Evolutionary conservation across 1,140 invertebrate species (phyloP), one percentile per base, ranked within the genome.

Genomic region (Trichogramma pretiosum): DNA sequence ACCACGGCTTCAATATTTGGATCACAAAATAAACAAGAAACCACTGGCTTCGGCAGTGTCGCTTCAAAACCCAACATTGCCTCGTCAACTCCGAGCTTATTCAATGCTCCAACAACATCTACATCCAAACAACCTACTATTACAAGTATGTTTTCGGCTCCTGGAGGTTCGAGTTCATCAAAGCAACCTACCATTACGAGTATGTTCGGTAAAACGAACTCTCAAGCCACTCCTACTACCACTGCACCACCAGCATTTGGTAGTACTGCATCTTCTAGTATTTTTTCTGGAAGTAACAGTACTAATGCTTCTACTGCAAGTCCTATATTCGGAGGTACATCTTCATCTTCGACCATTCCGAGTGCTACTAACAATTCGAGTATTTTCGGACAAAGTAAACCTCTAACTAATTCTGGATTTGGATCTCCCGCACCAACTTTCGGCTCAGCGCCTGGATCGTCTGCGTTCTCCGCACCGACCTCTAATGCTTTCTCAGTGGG

Each of bases 261-360:
- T 4, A 18, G 14, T 11, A 23, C 46, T 2, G 21, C 16, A 4
- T 11, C n/a, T 3, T n/a, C 9, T 3, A 46, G 18, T 13, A 46
- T 51, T 32, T 51, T 51, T 21, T 41, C 43, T 2, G 48, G 48
- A 0, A 16, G 21, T 11, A 43, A 16, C 5, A 14, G 9, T 8
- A 18, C 18, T 16, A n/a, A n/a, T n/a, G 19, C 35, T 5, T n/a
- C 48, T 3, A 8, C 36, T 2, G 24, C 36, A 1, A 19, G 18
- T 0, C 46, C 48, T 0, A 52, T 60, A 0, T 61, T 61, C 8
- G 55, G 59, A 10, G 11, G 48, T 3, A 10, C 35, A 16, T 11
- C 18, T 22, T 10, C 21, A 18, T 4, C 43, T 5, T 3, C 43
- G 2, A 3, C 46, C 11, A 28, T n/a, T n/a, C n/a, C 28, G 13